phyloP scores from a whole-genome alignment of 1,140 invertebrate species.

The Mactra quadrangularis region DNA sequence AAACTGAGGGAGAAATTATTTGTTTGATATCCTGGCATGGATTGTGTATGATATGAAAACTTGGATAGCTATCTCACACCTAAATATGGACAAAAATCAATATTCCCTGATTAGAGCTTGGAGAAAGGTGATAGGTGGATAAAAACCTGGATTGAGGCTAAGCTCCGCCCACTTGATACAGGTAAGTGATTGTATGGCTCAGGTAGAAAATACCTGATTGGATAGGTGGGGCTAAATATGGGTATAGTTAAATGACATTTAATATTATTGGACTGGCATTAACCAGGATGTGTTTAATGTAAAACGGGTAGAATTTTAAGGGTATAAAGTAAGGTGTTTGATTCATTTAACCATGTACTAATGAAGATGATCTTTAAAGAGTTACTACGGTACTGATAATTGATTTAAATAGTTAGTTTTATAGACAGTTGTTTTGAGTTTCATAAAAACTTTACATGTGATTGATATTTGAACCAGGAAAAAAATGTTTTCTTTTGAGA shows the following conservation, averaged over 20 bases:
- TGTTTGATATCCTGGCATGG: slow-evolving; percentile 34
- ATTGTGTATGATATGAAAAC: not conserved
- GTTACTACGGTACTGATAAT: too few relatives aligned
- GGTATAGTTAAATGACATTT: slow-evolving; percentile 10
- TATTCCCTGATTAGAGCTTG: slow-evolving; percentile 13
- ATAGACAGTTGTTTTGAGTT: too few relatives aligned
- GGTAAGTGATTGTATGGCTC: slow-evolving; percentile 16
- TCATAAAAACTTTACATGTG: too few relatives aligned
- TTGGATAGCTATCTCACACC: slow-evolving; percentile 1
- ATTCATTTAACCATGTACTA: too few relatives aligned
- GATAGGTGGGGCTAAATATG: slow-evolving; percentile 24
- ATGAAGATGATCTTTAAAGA: too few relatives aligned
- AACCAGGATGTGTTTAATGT: not conserved
- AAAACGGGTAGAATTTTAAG: too few relatives aligned
- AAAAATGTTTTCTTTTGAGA: slow-evolving; percentile 12
- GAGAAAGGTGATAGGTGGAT: slow-evolving; percentile 39
- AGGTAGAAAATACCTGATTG: slow-evolving; percentile 47
- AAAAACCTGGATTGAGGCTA: not conserved
- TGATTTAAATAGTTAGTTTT: too few relatives aligned
- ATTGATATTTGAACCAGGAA: too few relatives aligned
- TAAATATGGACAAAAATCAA: slow-evolving; percentile 48
- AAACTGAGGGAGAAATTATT: slow-evolving; percentile 28
- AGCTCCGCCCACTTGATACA: slow-evolving; percentile 32
- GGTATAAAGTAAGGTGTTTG: too few relatives aligned
- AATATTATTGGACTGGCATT: slow-evolving; percentile 21